Evolutionary conservation across 30 jellyfish, hydroid and myxozoan species (phyloP), one percentile per base, ranked within the genome.

Genomic region (Cassiopea andromeda): DNA sequence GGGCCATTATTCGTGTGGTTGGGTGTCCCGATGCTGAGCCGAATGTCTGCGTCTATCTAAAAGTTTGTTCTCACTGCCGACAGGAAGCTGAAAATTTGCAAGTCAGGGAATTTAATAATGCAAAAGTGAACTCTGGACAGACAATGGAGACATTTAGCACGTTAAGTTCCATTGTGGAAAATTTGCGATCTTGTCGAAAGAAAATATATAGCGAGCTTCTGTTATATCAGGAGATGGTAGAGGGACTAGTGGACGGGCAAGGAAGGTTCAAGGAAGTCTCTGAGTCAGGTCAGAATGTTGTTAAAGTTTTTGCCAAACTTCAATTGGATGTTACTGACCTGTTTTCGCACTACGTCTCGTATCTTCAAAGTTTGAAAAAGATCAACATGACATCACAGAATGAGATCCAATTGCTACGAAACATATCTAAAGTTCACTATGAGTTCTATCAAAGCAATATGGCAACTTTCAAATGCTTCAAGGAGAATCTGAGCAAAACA

Each of bases 21-120:
- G 98, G 98, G 4, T 94, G 98, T 76, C 98, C 98, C 1, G 98
- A 94, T 66, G 27, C 77, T 64, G 98, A 94, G 75, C 98, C 98
- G 8, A 78, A 84, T 49, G 90, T 87, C 45, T 94, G 98, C 81
- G 43, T 77, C 48, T 94, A 94, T 73, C 50, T 94, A 85, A 70
- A 87, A 48, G 76, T 94, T 15, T 94, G 98, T 60, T 14, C 73
- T 19, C 89, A 80, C 48, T 94, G 98, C 85, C 97, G 88, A 5
- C 97, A 85, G 48, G 98, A 94, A 27, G 72, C 88, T 18, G 98
- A 90, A 60, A 86, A 87, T 58, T 44, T 83, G 75, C 98, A 94
- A 94, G 98, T 94, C 15, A 44, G 71, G n/a, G 48, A 84, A 14
- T 61, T 48, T 45, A 46, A 72, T 59, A 75, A 61, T 81, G 72